A percentile compares a stretch with the other conserved stretches of the same genome.
These are phyloP conservation scores for Graptemys geographica DNA, from an alignment of 2,797 vertebrate genomes.

Conservation along the genomic window DNA sequence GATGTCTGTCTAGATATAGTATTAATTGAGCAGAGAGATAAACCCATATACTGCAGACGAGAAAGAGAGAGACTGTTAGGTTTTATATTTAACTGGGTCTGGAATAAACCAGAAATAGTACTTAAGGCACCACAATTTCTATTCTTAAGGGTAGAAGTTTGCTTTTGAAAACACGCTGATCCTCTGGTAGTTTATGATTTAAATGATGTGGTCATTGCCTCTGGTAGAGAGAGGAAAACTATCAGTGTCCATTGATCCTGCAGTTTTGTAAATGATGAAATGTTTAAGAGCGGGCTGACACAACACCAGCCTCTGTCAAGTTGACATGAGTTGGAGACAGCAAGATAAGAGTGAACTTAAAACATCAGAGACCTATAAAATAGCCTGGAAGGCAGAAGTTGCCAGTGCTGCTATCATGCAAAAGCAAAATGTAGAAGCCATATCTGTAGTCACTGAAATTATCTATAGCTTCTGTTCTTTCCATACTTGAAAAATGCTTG, in stretches of 20 bases:
- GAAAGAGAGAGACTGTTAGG: neutral
- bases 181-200: neutral
- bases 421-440: neutral
- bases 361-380: neutral
- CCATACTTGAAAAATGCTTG: neutral
- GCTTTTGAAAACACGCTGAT: slow-evolving; percentile 3
- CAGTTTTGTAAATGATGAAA: neutral
- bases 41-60: neutral
- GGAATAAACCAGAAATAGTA: slow-evolving; percentile 13
- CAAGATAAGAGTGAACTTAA: neutral
- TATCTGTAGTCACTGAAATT: neutral
- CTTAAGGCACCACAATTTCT: neutral
- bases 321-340: neutral
- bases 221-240: neutral
- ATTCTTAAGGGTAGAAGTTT: neutral
- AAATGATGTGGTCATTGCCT: accelerated
- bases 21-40: neutral
- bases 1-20: neutral
- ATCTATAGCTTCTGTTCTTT: neutral
- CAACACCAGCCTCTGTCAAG: neutral
- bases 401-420: neutral
- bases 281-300: neutral
- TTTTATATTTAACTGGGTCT: slow-evolving; percentile 35
- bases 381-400: neutral
- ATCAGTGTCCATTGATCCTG: neutral